phyloP scores from a whole-genome alignment of 2,113 vertebrate genomes.

The Tapirus terrestris region DNA sequence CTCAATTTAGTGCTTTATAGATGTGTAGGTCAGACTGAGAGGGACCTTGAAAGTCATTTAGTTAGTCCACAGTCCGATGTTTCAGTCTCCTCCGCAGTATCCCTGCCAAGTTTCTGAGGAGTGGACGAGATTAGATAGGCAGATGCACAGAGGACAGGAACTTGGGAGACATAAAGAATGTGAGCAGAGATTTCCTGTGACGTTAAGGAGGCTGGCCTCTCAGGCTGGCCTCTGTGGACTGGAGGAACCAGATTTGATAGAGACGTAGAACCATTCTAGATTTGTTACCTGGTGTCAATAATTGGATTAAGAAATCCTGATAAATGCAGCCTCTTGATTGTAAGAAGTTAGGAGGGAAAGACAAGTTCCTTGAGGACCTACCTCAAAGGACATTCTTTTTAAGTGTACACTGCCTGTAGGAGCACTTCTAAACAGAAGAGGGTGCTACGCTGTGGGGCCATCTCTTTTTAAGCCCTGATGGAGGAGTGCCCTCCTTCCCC shows the following conservation, averaged over 20 bases:
- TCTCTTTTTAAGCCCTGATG: neutral
- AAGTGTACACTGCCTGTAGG: neutral
- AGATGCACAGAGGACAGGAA: neutral
- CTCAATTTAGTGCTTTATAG: neutral
- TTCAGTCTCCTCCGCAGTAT: neutral
- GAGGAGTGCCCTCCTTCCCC: neutral
- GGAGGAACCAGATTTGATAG: neutral
- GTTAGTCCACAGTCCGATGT: neutral
- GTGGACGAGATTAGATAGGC: neutral
- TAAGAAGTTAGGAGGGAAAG: neutral
- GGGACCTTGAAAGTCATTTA: neutral
- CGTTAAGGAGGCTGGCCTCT: neutral
- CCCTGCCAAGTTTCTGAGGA: neutral
- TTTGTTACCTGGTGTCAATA: neutral
- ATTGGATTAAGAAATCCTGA: neutral
- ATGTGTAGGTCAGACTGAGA: neutral
- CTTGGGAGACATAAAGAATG: accelerated
- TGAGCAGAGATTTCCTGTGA: neutral
- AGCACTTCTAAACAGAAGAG: too few species aligned
- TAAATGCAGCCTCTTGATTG: neutral
- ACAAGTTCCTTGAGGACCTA: neutral
- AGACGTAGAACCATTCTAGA: neutral
- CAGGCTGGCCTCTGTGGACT: neutral
- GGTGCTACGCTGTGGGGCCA: neutral
- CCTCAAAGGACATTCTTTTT: neutral